Conservation (phyloP, 2,113 vertebrate genomes). For the Hyperopisus bebe region DNA sequence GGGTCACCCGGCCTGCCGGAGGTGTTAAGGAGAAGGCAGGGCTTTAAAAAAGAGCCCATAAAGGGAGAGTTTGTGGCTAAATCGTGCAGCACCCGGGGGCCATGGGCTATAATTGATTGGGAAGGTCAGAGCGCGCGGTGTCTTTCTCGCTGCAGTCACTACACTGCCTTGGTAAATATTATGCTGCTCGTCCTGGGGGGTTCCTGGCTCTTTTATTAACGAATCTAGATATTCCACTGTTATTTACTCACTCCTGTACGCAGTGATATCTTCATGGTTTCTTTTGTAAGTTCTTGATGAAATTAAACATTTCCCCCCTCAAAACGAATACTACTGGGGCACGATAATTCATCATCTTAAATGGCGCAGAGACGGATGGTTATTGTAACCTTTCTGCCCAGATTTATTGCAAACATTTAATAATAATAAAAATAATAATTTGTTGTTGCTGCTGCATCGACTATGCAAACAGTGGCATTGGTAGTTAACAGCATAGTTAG, state of each 20-base stretch:
- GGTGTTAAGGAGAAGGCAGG: slow-evolving; percentile 18
- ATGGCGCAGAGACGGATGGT: slow-evolving; percentile 9
- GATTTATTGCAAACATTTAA: neutral
- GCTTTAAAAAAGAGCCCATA: slow-evolving; percentile 27
- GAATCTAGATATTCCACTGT: slow-evolving; percentile 40
- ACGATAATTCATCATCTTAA: slow-evolving; percentile 34
- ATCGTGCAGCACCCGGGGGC: slow-evolving; percentile 28
- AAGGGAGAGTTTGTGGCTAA: slow-evolving; percentile 34
- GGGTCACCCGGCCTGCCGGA: slow-evolving; percentile 28
- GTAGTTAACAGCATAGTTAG: neutral
- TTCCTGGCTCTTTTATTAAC: slow-evolving; percentile 40
- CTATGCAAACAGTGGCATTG: neutral
- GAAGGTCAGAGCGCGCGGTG: slow-evolving; percentile 30
- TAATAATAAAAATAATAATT: neutral
- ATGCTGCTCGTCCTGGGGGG: slow-evolving; percentile 36
- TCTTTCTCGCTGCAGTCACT: slow-evolving; percentile 19
- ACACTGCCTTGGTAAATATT: slow-evolving; percentile 44
- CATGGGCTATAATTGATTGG: slow-evolving; percentile 39
- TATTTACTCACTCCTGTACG: slow-evolving; percentile 44
- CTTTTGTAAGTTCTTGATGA: slow-evolving; percentile 6
- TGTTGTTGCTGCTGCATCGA: neutral
- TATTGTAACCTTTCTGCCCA: neutral
- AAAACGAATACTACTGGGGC: slow-evolving; percentile 27
- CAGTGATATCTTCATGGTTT: slow-evolving; percentile 24
- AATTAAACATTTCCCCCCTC: neutral